Percentiles rank a stretch among this genome's conserved stretches.
Conservation (phyloP, 1,140 invertebrate genomes). For the Penaeus vannamei region DNA sequence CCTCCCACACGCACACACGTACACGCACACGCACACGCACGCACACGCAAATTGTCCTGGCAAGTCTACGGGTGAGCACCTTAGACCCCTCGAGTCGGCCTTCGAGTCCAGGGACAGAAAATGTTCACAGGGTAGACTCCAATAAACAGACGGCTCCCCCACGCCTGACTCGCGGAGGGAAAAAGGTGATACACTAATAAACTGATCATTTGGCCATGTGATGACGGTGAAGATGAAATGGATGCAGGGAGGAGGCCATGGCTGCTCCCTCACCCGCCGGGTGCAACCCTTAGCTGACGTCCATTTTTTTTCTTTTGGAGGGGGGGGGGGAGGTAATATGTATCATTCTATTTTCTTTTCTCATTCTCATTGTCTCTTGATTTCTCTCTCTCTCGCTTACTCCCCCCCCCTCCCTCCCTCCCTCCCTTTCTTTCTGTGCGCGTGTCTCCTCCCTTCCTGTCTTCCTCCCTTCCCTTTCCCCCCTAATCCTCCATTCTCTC, state of each 20-base stretch:
- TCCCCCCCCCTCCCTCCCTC: neutral
- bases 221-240: too few relatives aligned
- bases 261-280: too few relatives aligned
- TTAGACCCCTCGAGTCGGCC: conserved; percentile 20
- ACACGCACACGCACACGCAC: conserved; percentile 58
- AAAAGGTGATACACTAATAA: too few relatives aligned
- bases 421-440: neutral
- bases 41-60: conserved; percentile 59
- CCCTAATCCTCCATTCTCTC: too few relatives aligned
- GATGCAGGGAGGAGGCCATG: too few relatives aligned
- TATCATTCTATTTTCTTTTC: neutral
- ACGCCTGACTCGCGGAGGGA: too few relatives aligned
- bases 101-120: neutral
- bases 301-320: neutral
- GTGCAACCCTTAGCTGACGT: too few relatives aligned
- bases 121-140: neutral
- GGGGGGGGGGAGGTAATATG: conserved; percentile 1
- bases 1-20: conserved; percentile 24
- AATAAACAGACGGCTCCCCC: too few relatives aligned
- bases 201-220: too few relatives aligned
- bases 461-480: neutral
- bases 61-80: conserved; percentile 45
- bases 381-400: conserved; percentile 3
- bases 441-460: neutral
- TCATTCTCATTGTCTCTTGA: neutral